Evolutionary conservation across 2,888 invertebrate species (phyloP).

Genomic region (Drosophila yooni): DNA sequence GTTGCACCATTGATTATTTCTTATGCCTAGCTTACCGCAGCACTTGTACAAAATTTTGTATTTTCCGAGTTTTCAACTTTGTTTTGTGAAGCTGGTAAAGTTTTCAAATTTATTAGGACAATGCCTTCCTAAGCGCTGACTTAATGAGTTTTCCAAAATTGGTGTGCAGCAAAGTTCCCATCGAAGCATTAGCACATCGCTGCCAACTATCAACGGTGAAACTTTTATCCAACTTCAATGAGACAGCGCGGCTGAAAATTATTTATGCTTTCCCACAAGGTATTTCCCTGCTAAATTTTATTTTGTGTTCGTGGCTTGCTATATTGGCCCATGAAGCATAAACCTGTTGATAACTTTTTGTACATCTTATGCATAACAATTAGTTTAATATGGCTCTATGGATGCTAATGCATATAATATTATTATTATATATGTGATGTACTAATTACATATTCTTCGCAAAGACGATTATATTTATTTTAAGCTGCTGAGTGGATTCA

Average conservation of each 20-base stretch:
- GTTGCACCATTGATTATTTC: neutral
- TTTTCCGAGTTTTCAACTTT: constrained; percentile 36
- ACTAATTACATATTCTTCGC: neutral
- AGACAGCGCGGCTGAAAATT: constrained; percentile 10
- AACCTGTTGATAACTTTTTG: neutral
- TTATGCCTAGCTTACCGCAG: neutral
- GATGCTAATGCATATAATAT: neutral
- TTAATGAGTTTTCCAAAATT: constrained; percentile 48
- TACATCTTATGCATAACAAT: neutral
- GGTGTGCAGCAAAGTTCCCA: constrained; percentile 25
- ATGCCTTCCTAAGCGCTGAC: constrained; percentile 26
- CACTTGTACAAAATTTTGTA: constrained; percentile 15
- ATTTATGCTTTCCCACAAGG: constrained; percentile 16
- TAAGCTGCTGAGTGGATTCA: neutral
- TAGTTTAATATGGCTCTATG: neutral
- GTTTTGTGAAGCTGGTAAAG: constrained; percentile 41
- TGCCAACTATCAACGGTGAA: constrained; percentile 28
- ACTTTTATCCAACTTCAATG: constrained; percentile 39
- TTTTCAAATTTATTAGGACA: constrained; percentile 58
- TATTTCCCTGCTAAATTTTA: constrained; percentile 11
- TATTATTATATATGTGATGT: neutral
- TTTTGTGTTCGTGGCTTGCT: constrained; percentile 2
- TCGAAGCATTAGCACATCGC: constrained; percentile 43
- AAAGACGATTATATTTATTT: neutral
- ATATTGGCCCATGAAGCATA: constrained; percentile 8